Evolutionary conservation across 1,140 invertebrate genomes (phyloP).

Genomic region (Euglossa dilemma): DNA sequence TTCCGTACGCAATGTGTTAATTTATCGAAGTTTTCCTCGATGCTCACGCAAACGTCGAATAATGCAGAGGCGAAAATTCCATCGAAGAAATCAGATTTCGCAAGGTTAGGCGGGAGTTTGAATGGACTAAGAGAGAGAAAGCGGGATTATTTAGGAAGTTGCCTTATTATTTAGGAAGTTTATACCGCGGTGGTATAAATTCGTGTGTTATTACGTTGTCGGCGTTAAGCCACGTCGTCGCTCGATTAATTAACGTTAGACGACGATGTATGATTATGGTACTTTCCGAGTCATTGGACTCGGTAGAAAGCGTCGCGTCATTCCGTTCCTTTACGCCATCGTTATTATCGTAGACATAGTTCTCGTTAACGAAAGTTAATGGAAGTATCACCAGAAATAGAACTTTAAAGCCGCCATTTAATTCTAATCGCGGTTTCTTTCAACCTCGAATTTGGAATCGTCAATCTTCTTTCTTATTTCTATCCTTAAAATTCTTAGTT

Average conservation of each 20-base stretch:
- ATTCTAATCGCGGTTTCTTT: not conserved
- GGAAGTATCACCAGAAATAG: conserved; percentile 28
- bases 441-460: too few species aligned
- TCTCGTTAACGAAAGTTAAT: conserved; percentile 45
- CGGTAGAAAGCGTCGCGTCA: not conserved
- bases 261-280: conserved; percentile 43
- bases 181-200: not conserved
- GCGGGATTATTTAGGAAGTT: not conserved
- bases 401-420: not conserved
- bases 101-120: not conserved
- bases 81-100: not conserved
- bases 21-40: too few species aligned
- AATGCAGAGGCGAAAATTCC: not conserved
- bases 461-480: too few species aligned
- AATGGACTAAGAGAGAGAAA: not conserved
- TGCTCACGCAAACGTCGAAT: not conserved
- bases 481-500: too few species aligned
- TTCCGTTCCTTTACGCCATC: not conserved
- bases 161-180: not conserved
- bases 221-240: not conserved
- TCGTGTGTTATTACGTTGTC: conserved; percentile 47
- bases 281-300: not conserved
- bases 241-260: conserved; percentile 57
- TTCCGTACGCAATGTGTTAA: too few species aligned
- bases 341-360: not conserved